phyloP scores from a whole-genome alignment of 2,888 invertebrate species.

The Troides aeacus region DNA sequence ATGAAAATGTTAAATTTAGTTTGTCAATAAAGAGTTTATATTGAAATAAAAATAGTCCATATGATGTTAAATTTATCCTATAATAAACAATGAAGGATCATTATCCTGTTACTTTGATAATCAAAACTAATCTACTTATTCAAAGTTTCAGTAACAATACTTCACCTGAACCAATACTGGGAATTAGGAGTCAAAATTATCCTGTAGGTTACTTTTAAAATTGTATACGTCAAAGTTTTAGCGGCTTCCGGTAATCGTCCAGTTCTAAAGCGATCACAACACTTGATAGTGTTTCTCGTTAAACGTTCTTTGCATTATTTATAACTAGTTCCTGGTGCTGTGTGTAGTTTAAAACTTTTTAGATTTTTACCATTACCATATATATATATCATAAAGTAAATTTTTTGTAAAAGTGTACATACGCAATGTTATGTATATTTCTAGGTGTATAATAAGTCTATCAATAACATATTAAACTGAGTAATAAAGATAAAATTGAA shows the following conservation, averaged over 20 bases:
- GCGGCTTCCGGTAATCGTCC: not conserved
- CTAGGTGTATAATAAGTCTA: no score
- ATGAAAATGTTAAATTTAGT: no score
- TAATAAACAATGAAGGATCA: not conserved
- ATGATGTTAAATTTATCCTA: not conserved
- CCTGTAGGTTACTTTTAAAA: not conserved
- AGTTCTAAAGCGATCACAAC: not conserved
- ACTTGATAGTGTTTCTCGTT: constrained; percentile 12
- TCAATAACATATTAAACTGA: no score
- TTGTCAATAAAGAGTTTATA: no score
- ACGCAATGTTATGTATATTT: no score
- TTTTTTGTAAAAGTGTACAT: no score
- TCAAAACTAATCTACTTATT: not conserved
- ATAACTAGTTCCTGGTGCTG: not conserved
- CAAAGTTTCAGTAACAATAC: not conserved
- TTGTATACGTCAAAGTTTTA: not conserved
- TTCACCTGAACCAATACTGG: constrained; percentile 5
- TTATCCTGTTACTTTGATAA: not conserved
- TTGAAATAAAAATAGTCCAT: no score
- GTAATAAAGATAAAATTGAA: no score
- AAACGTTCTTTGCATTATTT: constrained; percentile 17
- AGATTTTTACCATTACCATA: no score
- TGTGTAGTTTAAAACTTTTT: not conserved
- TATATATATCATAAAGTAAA: no score
- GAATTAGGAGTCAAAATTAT: constrained; percentile 4